Base-by-base conservation (phyloP, 2,888 invertebrate genomes). In the Orchestes rusci region DNA sequence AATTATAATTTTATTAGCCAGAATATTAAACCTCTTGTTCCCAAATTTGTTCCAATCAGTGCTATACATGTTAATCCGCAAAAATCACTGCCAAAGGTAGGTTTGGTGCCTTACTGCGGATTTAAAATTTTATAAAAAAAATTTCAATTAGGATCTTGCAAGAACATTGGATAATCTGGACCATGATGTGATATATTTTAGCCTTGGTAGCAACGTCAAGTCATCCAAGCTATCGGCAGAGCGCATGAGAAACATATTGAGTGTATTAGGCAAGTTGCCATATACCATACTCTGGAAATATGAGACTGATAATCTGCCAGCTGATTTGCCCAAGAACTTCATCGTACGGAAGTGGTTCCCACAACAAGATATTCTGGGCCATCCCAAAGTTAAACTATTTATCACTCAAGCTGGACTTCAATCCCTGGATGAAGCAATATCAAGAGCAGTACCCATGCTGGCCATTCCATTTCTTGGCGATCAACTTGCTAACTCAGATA, bases 231-330 rank as follows among this genome's bases (percentile, higher is more conserved):
- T 72, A 34, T 56, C 64, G 7, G 44, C 55, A 18, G 50, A 63
- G 5, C 60, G 58, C n/a, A 36, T 60, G 4, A 49, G 63, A 13
- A 56, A 55, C 4, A 54, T 71, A 16, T 18, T 67, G 3, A 54
- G 59, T 15, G 62, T 64, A 3, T 68, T 72, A 41, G 44, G 63
- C 1, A 56, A 63, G 48, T 45, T 71, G n/a, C 66, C 68, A 2
- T 69, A 70, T 47, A 64, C 63, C 38, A 59, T 72, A 13, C 45
- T 72, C 2, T 71, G 70, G 70, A 72, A 71, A 58, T 69, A 62
- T 56, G 70, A 71, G 12, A 56, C 56, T 1, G 65, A 65, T 13
- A 30, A 53, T 16, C 33, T 65, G 19, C 53, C 56, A 3, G 27
- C 28, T 15, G 56, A 55, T 19, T 55, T 61, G 43, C 61, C 67